Evolutionary conservation across 2,888 invertebrate species (phyloP).

Genomic region (Halictus ligatus): DNA sequence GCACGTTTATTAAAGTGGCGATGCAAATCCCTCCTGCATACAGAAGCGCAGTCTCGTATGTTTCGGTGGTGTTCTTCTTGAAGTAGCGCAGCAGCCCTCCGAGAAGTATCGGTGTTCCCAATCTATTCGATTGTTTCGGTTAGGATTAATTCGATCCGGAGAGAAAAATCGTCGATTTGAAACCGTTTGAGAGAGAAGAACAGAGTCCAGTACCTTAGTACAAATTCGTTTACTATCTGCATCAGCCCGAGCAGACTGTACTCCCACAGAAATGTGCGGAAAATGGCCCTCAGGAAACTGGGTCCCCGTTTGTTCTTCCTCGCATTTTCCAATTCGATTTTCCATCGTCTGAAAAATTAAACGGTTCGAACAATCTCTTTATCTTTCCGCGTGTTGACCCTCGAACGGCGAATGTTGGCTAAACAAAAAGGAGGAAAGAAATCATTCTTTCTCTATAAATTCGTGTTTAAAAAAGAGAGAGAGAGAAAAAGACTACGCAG

Average conservation of each 20-base stretch:
- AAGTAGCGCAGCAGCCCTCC: constrained; percentile 89
- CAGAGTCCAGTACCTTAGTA: constrained; percentile 50
- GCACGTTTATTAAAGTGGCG: constrained; percentile 84
- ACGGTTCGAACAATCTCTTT: background rate
- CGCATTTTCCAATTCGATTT: constrained; percentile 82
- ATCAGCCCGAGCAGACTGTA: constrained; percentile 84
- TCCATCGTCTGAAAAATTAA: constrained; percentile 84
- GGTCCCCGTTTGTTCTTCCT: constrained; percentile 80
- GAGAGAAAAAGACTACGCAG: background rate
- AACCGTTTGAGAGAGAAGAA: background rate
- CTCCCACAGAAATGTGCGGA: constrained; percentile 83
- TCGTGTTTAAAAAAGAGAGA: background rate
- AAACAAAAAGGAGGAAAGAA: background rate
- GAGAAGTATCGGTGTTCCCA: constrained; percentile 88
- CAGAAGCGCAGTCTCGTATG: constrained; percentile 76
- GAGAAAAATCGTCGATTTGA: background rate
- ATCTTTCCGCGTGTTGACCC: background rate
- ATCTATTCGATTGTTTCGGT: constrained; percentile 81
- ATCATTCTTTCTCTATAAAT: background rate
- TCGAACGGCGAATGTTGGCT: background rate
- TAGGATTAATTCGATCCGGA: background rate
- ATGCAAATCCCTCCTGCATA: constrained; percentile 81
- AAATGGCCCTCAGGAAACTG: constrained; percentile 84
- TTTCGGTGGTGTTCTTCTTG: constrained; percentile 75
- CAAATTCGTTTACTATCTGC: constrained; percentile 83